A percentile compares a stretch with the other conserved stretches of the same genome.
Conservation (phyloP, 2,888 invertebrate genomes). For the Lasioglossum pauxillum region DNA sequence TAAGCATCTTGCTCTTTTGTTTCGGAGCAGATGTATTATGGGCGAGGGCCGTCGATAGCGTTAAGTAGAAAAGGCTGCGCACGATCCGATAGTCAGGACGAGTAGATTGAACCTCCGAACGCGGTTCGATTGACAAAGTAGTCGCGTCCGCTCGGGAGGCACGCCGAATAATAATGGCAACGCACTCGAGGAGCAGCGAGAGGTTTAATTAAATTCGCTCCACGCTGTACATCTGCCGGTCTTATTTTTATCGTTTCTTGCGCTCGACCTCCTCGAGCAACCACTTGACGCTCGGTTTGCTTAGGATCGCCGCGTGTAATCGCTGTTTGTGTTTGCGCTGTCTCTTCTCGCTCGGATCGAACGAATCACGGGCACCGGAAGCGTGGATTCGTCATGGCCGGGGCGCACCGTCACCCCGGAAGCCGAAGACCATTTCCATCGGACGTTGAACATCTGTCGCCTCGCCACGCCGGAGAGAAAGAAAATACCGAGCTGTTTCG, state of each 20-base stretch:
- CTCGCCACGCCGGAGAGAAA: background rate
- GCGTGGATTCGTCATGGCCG: conserved; percentile 8
- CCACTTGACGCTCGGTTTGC: conserved; percentile 63
- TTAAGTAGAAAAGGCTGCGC: background rate
- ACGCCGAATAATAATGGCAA: conserved; percentile 24
- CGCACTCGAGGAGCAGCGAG: background rate
- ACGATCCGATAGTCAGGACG: background rate
- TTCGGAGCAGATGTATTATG: background rate
- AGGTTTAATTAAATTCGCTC: conserved; percentile 51
- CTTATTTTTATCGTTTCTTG: conserved; percentile 62
- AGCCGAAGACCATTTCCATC: background rate
- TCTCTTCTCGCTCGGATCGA: conserved; percentile 38
- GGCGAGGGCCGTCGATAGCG: background rate
- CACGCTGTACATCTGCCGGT: conserved; percentile 59
- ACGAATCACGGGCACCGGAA: conserved; percentile 42
- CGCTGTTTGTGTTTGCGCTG: conserved; percentile 67
- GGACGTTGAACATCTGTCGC: conserved; percentile 19
- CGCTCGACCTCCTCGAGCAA: conserved; percentile 36
- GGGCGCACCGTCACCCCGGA: background rate
- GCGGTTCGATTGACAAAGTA: background rate
- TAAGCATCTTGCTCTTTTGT: background rate
- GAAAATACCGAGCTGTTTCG: background rate
- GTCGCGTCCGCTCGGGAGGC: conserved; percentile 10
- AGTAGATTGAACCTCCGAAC: background rate
- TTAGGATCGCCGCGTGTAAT: conserved; percentile 69